Base-by-base conservation (phyloP, 1,140 invertebrate genomes). In the Sesamia nonagrioides region DNA sequence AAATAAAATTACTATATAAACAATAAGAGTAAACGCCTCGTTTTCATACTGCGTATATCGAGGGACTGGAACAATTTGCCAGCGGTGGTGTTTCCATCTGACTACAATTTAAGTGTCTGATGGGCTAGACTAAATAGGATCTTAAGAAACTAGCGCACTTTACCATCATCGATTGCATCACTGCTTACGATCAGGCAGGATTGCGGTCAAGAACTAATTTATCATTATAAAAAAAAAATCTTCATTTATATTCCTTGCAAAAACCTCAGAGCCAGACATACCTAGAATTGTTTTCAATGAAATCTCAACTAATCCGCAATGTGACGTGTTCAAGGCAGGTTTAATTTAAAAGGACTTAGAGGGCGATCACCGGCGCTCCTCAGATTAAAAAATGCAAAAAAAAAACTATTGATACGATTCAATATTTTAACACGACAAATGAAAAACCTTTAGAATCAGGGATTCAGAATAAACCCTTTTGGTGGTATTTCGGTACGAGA, bases 301-400 rank as follows among this genome's bases (percentile, higher is more conserved):
- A 54, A 72, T 63, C 45, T 54, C 69, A 52, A 15, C 42, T 80
- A 77, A 61, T 63, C 40, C 42, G 21, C 11, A 54, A 15, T 50
- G 58, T 63, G 74, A 74, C 79, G 82, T 83, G 82, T 78, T 69
- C 54, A 45, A 61, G 78, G 78, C 82, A 84, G 78, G 86, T 90
- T 90, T 89, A 88, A 90, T 90, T 90, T 90, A 86, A 81, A 86
- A 82, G 81, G 86, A 83, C 81, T 91, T 88, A 82, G 37, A 68
- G 82, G 74, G 42, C 76, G 82, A 82, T 83, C 75, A 76, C 78
- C 76, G 84, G 73, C 81, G 82, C 42, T 40, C 50, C 73, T 33
- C 21, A 82, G 84, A 87, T 88, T 89, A 88, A 76, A 77, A 79
- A 79, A 82, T 79, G n/a, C 27, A 21, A 60, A 45, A 21, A 60